A percentile compares a stretch with the other conserved stretches of the same genome.
Conservation (phyloP, 2,113 vertebrate species). For the Burhinus bistriatus region DNA sequence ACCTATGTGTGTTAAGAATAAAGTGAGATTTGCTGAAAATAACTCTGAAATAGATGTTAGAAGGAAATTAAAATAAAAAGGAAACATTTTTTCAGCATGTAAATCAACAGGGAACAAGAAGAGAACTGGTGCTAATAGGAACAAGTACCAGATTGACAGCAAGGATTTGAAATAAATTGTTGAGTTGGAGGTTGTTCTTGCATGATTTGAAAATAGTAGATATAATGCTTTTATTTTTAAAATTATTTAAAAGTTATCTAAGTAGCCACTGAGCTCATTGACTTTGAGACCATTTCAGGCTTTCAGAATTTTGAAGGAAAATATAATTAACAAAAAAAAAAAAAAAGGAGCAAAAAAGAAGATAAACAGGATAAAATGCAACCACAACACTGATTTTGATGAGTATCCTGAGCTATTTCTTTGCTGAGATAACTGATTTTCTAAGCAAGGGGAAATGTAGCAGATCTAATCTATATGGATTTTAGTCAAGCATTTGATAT, state of each 20-base stretch:
- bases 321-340: neutral
- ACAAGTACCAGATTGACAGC: neutral
- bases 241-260: neutral
- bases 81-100: neutral
- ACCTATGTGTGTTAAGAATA: neutral
- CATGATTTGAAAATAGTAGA: neutral
- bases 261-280: neutral
- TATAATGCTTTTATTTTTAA: neutral
- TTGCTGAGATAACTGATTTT: conserved; percentile 1
- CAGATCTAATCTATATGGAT: conserved; percentile 28
- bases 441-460: conserved; percentile 5
- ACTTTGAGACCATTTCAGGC: neutral
- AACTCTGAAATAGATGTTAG: neutral
- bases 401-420: neutral
- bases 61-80: neutral
- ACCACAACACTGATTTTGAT: neutral
- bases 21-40: neutral
- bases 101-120: neutral
- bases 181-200: neutral
- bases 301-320: neutral
- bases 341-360: neutral
- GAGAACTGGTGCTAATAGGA: neutral
- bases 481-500: conserved; percentile 42
- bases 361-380: neutral
- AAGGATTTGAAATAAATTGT: neutral